Evolutionary conservation across 2,888 invertebrate species (phyloP).

Genomic region (Pristionchus fissidentatus): DNA sequence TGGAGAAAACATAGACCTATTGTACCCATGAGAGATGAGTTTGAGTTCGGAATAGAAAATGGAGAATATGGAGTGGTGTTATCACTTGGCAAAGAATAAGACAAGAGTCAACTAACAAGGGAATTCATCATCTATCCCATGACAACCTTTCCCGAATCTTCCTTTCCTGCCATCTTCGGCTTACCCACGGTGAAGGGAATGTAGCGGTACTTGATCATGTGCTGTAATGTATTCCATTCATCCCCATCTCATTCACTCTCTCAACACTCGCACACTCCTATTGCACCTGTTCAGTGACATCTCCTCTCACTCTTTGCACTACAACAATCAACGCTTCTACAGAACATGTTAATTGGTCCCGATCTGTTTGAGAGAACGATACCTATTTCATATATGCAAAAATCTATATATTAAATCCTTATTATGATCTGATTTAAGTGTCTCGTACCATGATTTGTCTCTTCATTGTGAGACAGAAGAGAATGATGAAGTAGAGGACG

Average conservation of each 20-base stretch:
- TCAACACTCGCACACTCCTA: no score
- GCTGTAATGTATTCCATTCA: slow-evolving; percentile 81
- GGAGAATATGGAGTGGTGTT: not conserved
- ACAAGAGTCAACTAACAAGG: not conserved
- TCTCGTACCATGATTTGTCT: slow-evolving; percentile 92
- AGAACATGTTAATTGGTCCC: no score
- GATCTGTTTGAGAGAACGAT: no score
- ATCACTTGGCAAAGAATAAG: slow-evolving; percentile 33
- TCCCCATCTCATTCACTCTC: not conserved
- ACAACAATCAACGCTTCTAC: no score
- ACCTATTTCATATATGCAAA: not conserved
- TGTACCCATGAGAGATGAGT: slow-evolving; percentile 43
- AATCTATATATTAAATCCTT: not conserved
- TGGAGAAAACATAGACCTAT: slow-evolving; percentile 33
- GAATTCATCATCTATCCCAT: slow-evolving; percentile 67
- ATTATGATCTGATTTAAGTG: not conserved
- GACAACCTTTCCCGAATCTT: slow-evolving; percentile 76
- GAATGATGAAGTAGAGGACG: slow-evolving; percentile 98
- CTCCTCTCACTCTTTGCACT: not conserved
- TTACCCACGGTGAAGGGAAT: slow-evolving; percentile 98
- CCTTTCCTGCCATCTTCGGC: slow-evolving; percentile 86
- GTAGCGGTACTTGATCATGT: slow-evolving; percentile 99
- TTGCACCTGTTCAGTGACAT: no score
- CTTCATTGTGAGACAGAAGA: slow-evolving; percentile 99
- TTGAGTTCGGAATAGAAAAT: slow-evolving; percentile 34